Evolutionary conservation across 1,140 invertebrate genomes (phyloP).

Genomic region (Bombus turneri): DNA sequence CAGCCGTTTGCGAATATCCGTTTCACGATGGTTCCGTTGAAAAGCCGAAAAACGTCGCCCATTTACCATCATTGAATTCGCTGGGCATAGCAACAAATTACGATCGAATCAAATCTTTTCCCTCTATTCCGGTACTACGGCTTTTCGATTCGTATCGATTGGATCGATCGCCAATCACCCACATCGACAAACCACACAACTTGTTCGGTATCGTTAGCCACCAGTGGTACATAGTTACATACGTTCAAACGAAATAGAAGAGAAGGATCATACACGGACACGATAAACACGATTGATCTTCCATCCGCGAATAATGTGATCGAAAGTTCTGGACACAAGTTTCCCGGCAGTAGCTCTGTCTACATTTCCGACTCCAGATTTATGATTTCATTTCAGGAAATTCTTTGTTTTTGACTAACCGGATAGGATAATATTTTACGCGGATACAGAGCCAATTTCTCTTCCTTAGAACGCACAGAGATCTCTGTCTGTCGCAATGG

Average conservation of each 20-base stretch:
- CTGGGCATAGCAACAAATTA: not conserved
- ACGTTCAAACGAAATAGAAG: not conserved
- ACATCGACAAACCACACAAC: not conserved
- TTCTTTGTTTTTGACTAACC: not conserved
- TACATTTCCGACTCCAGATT: slow-evolving; percentile 28
- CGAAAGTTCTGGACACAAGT: slow-evolving; percentile 15
- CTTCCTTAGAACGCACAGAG: not conserved
- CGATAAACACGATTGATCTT: not conserved
- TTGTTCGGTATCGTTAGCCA: not conserved
- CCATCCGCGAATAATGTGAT: slow-evolving; percentile 4
- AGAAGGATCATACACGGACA: not conserved
- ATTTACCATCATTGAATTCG: not conserved
- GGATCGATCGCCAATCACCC: not conserved
- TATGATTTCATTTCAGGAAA: slow-evolving; percentile 20
- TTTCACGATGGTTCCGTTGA: not conserved
- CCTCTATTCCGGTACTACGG: too few species aligned
- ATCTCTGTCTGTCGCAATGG: too few species aligned
- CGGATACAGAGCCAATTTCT: not conserved
- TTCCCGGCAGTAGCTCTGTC: not conserved
- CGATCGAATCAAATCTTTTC: slow-evolving; percentile 9
- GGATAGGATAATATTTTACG: slow-evolving; percentile 53
- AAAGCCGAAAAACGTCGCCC: not conserved
- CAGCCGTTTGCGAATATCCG: not conserved
- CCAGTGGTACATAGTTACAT: too few species aligned
- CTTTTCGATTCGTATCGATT: not conserved